Evolutionary conservation across 2,797 vertebrate species (phyloP).

Genomic region (Scolopax rusticola): DNA sequence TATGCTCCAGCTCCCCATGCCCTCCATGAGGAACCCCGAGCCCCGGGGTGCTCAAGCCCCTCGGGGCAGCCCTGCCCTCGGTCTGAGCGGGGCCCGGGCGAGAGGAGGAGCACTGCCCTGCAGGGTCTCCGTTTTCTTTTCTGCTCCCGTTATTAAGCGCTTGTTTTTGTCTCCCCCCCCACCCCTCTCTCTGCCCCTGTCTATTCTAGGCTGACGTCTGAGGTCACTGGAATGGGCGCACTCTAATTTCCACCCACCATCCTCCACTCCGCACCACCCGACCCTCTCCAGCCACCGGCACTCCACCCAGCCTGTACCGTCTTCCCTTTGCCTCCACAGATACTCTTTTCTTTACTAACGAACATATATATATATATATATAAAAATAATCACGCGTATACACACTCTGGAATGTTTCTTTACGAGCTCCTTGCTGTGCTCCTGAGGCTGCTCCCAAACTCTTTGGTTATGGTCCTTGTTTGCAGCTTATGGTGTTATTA

Average conservation of each 20-base stretch:
- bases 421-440: slow-evolving; percentile 45
- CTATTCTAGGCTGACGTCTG: slow-evolving; percentile 96
- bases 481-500: slow-evolving; percentile 48
- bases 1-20: not conserved
- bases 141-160: not conserved
- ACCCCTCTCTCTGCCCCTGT: slow-evolving; percentile 70
- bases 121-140: slow-evolving; percentile 26
- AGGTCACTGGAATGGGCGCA: slow-evolving; percentile 98
- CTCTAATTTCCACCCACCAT: slow-evolving; percentile 88
- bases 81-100: rapidly evolving
- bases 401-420: not conserved
- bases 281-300: slow-evolving; percentile 84
- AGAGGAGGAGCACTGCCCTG: not conserved
- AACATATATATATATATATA: not conserved
- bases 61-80: not conserved
- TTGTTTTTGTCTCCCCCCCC: slow-evolving; percentile 71
- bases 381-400: not conserved
- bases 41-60: not conserved
- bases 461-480: slow-evolving; percentile 65
- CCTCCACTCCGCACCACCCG: slow-evolving; percentile 84
- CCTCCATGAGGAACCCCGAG: not conserved
- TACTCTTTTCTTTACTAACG: slow-evolving; percentile 68
- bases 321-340: slow-evolving; percentile 78
- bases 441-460: slow-evolving; percentile 30
- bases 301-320: slow-evolving; percentile 81